These are phyloP conservation scores for Drosophila recens DNA, from an alignment of 2,888 invertebrate genomes.

Conservation along the genomic window DNA sequence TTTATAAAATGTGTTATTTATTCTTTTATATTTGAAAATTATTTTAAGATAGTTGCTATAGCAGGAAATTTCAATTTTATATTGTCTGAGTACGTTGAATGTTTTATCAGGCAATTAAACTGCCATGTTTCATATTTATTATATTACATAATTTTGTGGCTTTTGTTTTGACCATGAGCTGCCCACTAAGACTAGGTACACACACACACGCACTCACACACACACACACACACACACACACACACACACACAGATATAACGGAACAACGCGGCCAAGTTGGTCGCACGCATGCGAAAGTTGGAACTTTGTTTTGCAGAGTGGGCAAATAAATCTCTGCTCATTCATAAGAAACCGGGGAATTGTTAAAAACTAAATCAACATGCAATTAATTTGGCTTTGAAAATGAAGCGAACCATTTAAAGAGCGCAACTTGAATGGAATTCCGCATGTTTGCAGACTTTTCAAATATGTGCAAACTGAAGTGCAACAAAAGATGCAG, in stretches of 20 bases:
- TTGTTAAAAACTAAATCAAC: conserved; percentile 68
- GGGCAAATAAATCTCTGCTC: conserved; percentile 32
- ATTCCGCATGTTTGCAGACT: conserved; percentile 71
- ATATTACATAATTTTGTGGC: conserved; percentile 36
- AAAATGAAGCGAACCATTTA: conserved; percentile 77
- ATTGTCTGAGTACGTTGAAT: conserved; percentile 20
- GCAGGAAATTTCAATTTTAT: neutral
- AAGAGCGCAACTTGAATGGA: conserved; percentile 56
- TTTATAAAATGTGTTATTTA: neutral
- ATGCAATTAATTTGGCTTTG: conserved; percentile 75
- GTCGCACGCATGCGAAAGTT: conserved; percentile 60
- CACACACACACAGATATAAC: conserved; percentile 44
- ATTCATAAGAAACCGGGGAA: conserved; percentile 50
- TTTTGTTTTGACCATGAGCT: conserved; percentile 41
- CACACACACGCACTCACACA: conserved; percentile 6
- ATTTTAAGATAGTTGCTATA: neutral
- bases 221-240: too few relatives aligned
- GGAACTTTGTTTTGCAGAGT: conserved; percentile 48
- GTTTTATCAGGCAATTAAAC: conserved; percentile 27
- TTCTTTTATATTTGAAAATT: neutral
- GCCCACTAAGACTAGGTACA: conserved; percentile 28
- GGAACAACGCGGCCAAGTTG: conserved; percentile 62
- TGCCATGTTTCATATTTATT: conserved; percentile 15
- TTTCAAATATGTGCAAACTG: conserved; percentile 37
- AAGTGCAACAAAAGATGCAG: conserved; percentile 39